phyloP scores from a whole-genome alignment of 2,888 invertebrate species.

The Laspeyria flexula region DNA sequence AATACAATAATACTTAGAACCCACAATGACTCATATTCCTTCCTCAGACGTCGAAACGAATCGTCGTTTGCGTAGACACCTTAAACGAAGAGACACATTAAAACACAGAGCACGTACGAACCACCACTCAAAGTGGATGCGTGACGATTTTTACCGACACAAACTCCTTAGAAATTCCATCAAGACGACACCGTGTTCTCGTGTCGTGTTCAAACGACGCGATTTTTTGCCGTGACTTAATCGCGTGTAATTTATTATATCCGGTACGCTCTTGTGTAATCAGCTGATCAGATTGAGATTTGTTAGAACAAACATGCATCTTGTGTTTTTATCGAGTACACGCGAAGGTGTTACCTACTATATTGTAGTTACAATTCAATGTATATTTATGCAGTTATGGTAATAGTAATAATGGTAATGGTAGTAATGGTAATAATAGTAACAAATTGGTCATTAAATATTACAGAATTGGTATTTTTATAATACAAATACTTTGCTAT shows the following conservation, averaged over 20 bases:
- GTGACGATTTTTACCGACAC: constrained; percentile 56
- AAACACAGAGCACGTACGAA: constrained; percentile 49
- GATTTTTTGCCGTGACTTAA: constrained; percentile 19
- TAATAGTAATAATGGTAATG: too few relatives aligned
- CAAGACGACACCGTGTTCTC: constrained; percentile 36
- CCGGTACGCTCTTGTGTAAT: constrained; percentile 16
- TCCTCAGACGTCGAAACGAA: constrained; percentile 22
- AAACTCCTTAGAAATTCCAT: constrained; percentile 41
- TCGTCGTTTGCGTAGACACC: constrained; percentile 12
- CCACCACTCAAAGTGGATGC: constrained; percentile 49
- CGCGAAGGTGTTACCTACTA: too few relatives aligned
- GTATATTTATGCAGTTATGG: too few relatives aligned
- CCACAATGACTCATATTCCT: constrained; percentile 8
- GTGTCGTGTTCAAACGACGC: constrained; percentile 17
- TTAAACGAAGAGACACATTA: constrained; percentile 25
- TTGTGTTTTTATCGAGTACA: neutral
- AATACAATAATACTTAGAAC: constrained; percentile 1
- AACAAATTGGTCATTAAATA: too few relatives aligned
- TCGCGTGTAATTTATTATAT: constrained; percentile 22
- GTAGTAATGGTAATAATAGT: too few relatives aligned
- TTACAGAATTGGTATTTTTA: too few relatives aligned
- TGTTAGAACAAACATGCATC: constrained; percentile 3
- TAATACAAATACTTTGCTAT: too few relatives aligned
- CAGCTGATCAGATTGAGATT: constrained; percentile 12
- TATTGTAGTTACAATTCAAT: too few relatives aligned